Evolutionary conservation across 2,797 vertebrate species (phyloP).

Genomic region (Streptopelia turtur): DNA sequence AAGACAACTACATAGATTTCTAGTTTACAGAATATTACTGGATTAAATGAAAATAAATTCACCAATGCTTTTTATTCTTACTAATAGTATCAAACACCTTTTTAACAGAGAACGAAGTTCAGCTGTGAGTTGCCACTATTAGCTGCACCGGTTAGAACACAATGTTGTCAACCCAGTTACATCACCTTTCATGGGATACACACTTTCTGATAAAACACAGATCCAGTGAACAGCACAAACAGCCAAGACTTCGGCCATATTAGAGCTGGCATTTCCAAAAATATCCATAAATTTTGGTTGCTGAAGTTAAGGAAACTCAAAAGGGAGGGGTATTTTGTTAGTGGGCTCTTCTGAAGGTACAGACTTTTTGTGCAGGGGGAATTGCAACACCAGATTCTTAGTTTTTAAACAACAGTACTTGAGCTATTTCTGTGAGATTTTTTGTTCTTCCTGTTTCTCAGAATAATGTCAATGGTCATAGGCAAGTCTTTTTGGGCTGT

Average conservation of each 20-base stretch:
- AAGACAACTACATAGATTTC: background rate
- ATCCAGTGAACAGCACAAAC: background rate
- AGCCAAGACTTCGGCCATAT: background rate
- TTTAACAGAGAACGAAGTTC: background rate
- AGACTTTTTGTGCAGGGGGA: background rate
- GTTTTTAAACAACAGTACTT: background rate
- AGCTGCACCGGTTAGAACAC: background rate
- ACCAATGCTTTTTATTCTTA: background rate
- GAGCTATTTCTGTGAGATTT: background rate
- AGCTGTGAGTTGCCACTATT: background rate
- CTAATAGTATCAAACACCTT: background rate
- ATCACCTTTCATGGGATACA: background rate
- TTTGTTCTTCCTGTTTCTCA: background rate
- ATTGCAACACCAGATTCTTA: background rate
- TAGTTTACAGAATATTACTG: background rate
- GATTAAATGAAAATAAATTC: background rate
- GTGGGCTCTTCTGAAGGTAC: background rate
- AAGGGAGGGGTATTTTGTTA: background rate
- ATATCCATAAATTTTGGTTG: background rate
- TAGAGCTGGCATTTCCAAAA: background rate
- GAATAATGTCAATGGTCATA: background rate
- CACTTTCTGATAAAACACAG: background rate
- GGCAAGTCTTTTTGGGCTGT: background rate
- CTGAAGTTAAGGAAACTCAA: background rate
- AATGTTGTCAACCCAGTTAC: accelerated